phyloP scores from a whole-genome alignment of 2,888 invertebrate genomes.

The Cosmia pyralina region DNA sequence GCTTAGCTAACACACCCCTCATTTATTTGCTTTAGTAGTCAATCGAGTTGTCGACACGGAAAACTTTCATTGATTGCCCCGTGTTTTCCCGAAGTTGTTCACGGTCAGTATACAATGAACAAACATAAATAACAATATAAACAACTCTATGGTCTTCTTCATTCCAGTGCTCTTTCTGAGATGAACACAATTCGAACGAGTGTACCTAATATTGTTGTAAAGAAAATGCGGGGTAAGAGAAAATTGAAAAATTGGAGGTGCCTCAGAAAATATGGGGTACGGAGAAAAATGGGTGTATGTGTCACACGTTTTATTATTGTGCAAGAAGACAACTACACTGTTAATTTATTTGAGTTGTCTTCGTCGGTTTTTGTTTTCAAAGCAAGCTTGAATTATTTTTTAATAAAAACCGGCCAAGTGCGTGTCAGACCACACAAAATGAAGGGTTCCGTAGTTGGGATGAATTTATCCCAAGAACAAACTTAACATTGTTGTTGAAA shows the following conservation, averaged over 20 bases:
- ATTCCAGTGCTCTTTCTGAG: not conserved
- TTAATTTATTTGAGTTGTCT: too few species aligned
- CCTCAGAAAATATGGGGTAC: not conserved
- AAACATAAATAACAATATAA: slow-evolving; percentile 34
- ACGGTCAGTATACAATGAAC: slow-evolving; percentile 29
- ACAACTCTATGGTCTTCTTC: slow-evolving; percentile 11
- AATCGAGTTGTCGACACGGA: slow-evolving; percentile 7
- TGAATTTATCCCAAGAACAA: too few species aligned
- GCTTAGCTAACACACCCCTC: not conserved
- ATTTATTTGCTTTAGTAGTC: slow-evolving; percentile 26
- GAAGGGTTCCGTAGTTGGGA: too few species aligned
- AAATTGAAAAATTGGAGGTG: not conserved
- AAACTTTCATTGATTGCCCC: slow-evolving; percentile 47
- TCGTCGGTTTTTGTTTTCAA: not conserved
- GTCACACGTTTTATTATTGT: not conserved
- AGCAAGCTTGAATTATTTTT: too few species aligned
- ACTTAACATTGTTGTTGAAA: too few species aligned
- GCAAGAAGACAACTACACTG: too few species aligned
- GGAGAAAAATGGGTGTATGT: not conserved
- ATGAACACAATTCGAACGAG: slow-evolving; percentile 1
- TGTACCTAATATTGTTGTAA: not conserved
- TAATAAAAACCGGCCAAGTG: too few species aligned
- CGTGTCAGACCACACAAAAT: too few species aligned
- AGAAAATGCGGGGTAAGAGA: not conserved
- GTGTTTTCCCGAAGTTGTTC: slow-evolving; percentile 14